Evolutionary conservation across 2,888 invertebrate species (phyloP).

Genomic region (Malacosoma neustria): DNA sequence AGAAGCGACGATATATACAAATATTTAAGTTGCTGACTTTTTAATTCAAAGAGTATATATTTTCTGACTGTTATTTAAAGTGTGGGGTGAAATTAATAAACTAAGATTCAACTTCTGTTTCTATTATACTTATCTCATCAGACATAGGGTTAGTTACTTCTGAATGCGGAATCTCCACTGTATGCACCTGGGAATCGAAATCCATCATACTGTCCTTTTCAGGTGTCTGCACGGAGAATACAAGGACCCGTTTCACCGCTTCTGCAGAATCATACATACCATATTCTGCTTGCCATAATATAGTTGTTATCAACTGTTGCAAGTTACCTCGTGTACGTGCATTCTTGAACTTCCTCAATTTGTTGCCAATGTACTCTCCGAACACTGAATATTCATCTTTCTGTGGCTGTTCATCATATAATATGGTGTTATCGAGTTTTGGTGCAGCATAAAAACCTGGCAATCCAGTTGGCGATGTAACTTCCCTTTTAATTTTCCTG

Average conservation of each 20-base stretch:
- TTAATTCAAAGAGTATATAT: too few relatives aligned
- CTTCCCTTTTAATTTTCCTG: constrained; percentile 50
- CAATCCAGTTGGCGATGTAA: constrained; percentile 34
- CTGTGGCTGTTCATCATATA: constrained; percentile 23
- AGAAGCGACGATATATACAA: too few relatives aligned
- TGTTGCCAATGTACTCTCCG: constrained; percentile 62
- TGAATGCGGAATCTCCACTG: too few relatives aligned
- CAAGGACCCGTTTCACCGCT: constrained; percentile 46
- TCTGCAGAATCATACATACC: constrained; percentile 56
- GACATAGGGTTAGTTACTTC: too few relatives aligned
- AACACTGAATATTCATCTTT: constrained; percentile 58
- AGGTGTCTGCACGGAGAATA: constrained; percentile 35
- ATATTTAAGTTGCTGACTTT: too few relatives aligned
- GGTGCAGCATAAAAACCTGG: constrained; percentile 27
- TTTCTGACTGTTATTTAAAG: too few relatives aligned
- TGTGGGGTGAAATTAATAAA: too few relatives aligned
- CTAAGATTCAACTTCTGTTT: too few relatives aligned
- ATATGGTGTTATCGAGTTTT: constrained; percentile 20
- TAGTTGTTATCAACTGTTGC: constrained; percentile 59
- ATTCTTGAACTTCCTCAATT: constrained; percentile 47
- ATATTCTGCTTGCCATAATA: constrained; percentile 64
- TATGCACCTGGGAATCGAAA: too few relatives aligned
- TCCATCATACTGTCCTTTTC: constrained; percentile 12
- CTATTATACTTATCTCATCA: too few relatives aligned
- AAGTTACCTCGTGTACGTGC: constrained; percentile 49